Evolutionary conservation across 2,797 vertebrate genomes (phyloP).

Genomic region (Anableps anableps): DNA sequence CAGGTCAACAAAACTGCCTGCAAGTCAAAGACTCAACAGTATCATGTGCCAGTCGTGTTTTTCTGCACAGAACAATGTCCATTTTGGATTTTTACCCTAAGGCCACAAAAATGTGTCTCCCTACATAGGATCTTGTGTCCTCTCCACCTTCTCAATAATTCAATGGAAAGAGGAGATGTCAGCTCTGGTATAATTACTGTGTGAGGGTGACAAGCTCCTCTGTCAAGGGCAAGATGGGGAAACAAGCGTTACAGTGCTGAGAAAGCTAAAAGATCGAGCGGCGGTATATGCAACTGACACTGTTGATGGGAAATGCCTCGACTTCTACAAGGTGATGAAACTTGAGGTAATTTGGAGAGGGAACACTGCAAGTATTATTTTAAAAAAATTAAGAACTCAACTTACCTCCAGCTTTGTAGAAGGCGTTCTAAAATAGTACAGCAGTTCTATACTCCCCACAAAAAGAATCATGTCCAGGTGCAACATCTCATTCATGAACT

Average conservation of each 20-base stretch:
- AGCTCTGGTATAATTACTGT: conserved; percentile 80
- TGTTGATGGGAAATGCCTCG: conserved; percentile 31
- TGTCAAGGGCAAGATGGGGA: conserved; percentile 71
- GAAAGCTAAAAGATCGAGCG: conserved; percentile 38
- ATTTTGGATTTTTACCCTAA: conserved; percentile 53
- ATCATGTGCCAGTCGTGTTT: conserved; percentile 21
- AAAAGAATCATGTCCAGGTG: conserved; percentile 24
- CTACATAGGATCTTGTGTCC: conserved; percentile 69
- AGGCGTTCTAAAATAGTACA: conserved; percentile 22
- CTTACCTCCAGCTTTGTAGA: conserved; percentile 7
- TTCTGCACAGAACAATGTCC: conserved; percentile 35
- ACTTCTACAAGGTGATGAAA: conserved; percentile 59
- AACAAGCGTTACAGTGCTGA: conserved; percentile 46
- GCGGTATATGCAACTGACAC: conserved; percentile 26
- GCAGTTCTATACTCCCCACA: neutral
- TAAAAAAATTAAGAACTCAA: conserved; percentile 41
- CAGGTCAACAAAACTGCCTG: conserved; percentile 11
- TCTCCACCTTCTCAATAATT: conserved; percentile 80
- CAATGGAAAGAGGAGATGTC: conserved; percentile 79
- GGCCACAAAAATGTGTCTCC: conserved; percentile 56
- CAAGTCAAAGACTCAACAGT: conserved; percentile 20
- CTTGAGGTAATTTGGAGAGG: conserved; percentile 52
- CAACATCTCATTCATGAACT: conserved; percentile 21
- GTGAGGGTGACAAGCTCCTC: conserved; percentile 74
- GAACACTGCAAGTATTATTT: conserved; percentile 26